These are phyloP conservation scores for Misgurnus anguillicaudatus DNA, from an alignment of 2,113 vertebrate species.

Conservation along the genomic window DNA sequence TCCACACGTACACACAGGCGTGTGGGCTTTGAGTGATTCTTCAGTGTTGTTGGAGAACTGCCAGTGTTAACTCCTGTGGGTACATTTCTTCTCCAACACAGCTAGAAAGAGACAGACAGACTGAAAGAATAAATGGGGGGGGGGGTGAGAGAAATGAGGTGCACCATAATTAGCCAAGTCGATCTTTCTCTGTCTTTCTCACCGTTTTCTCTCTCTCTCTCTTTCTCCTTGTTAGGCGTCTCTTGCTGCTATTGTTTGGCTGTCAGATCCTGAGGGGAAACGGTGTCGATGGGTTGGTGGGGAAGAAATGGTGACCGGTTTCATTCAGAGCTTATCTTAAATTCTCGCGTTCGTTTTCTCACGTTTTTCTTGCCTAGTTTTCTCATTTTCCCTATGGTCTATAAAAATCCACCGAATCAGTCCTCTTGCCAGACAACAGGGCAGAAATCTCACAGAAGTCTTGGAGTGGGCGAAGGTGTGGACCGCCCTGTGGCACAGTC, in stretches of 20 bases:
- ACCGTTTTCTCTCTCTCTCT: slow-evolving; percentile 8
- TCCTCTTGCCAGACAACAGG: slow-evolving; percentile 6
- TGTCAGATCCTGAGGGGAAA: slow-evolving; percentile 56
- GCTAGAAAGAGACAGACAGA: slow-evolving; percentile 3
- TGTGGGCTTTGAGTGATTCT: slow-evolving; percentile 65
- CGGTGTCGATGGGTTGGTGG: slow-evolving; percentile 40
- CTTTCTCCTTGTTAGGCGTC: slow-evolving; percentile 57
- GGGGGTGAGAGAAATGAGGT: slow-evolving; percentile 39
- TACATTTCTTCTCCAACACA: slow-evolving; percentile 54
- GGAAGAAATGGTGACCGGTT: slow-evolving; percentile 34
- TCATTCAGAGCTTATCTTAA: slow-evolving; percentile 45
- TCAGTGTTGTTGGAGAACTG: slow-evolving; percentile 57
- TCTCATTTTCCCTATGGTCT: background rate
- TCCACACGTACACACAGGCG: background rate
- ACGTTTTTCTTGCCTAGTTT: slow-evolving; percentile 7
- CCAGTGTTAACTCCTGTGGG: slow-evolving; percentile 59
- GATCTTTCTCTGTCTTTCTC: slow-evolving; percentile 29
- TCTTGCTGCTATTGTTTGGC: slow-evolving; percentile 65
- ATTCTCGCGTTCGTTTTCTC: background rate
- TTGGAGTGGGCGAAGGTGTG: background rate
- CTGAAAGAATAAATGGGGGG: slow-evolving; percentile 31
- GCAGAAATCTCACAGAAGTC: background rate
- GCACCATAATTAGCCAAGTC: slow-evolving; percentile 67
- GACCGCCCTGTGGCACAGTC: background rate
- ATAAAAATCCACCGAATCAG: slow-evolving; percentile 27